Conservation (phyloP, 2,797 vertebrate species). For the Columba guinea region DNA sequence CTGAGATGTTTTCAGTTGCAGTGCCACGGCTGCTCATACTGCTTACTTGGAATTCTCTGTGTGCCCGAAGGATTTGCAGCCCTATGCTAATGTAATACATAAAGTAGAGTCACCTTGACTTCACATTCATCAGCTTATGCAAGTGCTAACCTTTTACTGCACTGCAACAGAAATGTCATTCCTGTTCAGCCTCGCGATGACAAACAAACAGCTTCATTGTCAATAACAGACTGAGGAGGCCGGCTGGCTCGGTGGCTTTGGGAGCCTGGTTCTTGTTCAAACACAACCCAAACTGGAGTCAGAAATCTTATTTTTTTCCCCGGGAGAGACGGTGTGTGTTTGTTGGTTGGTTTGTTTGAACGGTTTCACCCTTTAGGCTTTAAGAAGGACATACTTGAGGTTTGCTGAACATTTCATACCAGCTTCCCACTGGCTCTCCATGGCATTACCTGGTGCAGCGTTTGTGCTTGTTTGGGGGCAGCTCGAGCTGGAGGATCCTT, state of each 20-base stretch:
- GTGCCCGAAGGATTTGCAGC: slow-evolving; percentile 34
- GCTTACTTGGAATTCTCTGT: neutral
- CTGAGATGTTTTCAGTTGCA: neutral
- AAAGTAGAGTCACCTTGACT: slow-evolving; percentile 71
- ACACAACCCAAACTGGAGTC: neutral
- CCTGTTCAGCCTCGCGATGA: slow-evolving; percentile 20
- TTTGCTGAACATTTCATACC: neutral
- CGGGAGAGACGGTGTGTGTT: neutral
- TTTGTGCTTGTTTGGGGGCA: neutral
- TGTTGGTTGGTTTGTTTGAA: neutral
- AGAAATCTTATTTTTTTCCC: neutral
- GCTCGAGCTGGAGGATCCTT: neutral
- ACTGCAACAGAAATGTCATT: slow-evolving; percentile 62
- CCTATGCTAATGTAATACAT: slow-evolving; percentile 51
- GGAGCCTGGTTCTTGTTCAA: neutral
- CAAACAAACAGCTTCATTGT: slow-evolving; percentile 34
- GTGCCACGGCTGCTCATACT: neutral
- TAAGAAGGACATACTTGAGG: neutral
- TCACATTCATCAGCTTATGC: slow-evolving; percentile 63
- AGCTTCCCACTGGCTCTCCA: accelerated
- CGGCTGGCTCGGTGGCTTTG: neutral
- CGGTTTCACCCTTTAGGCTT: neutral
- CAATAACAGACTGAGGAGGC: neutral
- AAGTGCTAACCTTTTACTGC: slow-evolving; percentile 66
- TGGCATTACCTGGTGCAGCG: neutral